Conservation (phyloP, 2,113 vertebrate genomes). For the Ariopsis seemanni region DNA sequence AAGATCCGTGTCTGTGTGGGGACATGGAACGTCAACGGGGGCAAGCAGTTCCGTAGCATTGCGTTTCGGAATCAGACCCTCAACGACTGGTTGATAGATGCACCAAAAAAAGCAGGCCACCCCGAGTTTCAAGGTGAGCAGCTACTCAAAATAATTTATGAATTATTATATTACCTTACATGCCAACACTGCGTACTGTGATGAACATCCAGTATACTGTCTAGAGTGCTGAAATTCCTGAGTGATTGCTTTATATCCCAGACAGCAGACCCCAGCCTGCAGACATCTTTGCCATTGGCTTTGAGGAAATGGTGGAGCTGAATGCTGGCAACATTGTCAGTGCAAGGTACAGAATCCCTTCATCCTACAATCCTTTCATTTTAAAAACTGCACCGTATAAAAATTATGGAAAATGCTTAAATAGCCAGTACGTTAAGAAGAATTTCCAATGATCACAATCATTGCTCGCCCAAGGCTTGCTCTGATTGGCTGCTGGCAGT, state of each 20-base stretch:
- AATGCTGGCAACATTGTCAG: conserved; percentile 99
- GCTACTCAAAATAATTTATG: not conserved
- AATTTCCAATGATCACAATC: too few relatives aligned
- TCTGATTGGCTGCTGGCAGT: too few relatives aligned
- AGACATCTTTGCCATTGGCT: conserved; percentile 97
- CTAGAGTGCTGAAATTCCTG: not conserved
- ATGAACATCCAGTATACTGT: not conserved
- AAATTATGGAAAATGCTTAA: too few relatives aligned
- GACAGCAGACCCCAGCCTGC: conserved; percentile 86
- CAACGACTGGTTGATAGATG: conserved; percentile 96
- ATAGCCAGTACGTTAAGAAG: too few relatives aligned
- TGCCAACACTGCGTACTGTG: not conserved
- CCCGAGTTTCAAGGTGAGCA: conserved; percentile 89
- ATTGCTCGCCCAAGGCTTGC: too few relatives aligned
- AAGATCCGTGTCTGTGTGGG: conserved; percentile 88
- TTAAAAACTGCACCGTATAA: not conserved
- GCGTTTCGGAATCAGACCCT: conserved; percentile 97
- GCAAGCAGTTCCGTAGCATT: conserved; percentile 97
- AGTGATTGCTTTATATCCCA: conserved; percentile 56
- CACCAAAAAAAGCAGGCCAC: conserved; percentile 84
- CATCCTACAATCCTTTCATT: not conserved
- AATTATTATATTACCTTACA: not conserved
- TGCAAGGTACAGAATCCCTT: conserved; percentile 78
- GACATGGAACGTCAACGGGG: conserved; percentile 97
- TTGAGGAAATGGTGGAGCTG: conserved; percentile 99